phyloP scores from a whole-genome alignment of 2,113 vertebrate species.

The Ovibos moschatus region DNA sequence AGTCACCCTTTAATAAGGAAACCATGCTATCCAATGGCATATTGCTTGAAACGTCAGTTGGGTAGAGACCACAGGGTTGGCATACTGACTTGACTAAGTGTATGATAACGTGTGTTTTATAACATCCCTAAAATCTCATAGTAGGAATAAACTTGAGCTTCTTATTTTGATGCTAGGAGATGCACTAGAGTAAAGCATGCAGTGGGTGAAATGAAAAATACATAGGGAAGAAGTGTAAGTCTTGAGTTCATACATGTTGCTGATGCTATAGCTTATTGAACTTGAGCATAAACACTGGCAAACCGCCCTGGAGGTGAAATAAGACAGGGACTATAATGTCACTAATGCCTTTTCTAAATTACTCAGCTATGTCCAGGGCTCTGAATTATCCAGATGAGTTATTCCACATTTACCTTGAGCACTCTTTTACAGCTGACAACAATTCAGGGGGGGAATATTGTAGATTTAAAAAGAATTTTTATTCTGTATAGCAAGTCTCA shows the following conservation, averaged over 20 bases:
- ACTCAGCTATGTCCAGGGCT: not conserved
- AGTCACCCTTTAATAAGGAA: not conserved
- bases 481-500: not conserved
- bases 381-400: not conserved
- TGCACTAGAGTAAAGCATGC: not conserved
- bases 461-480: not conserved
- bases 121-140: not conserved
- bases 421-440: not conserved
- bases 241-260: not conserved
- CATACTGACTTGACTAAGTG: not conserved
- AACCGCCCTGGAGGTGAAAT: rapidly evolving
- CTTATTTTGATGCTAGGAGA: not conserved
- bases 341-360: not conserved
- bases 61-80: not conserved
- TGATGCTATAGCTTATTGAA: not conserved
- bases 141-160: not conserved
- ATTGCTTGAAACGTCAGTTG: not conserved
- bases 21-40: not conserved
- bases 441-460: not conserved
- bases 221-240: not conserved
- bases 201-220: not conserved
- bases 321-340: not conserved
- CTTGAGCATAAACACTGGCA: not conserved
- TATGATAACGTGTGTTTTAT: not conserved
- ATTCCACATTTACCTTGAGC: not conserved